Evolutionary conservation across 2,113 vertebrate species (phyloP).

Genomic region (Erythrolamprus reginae): DNA sequence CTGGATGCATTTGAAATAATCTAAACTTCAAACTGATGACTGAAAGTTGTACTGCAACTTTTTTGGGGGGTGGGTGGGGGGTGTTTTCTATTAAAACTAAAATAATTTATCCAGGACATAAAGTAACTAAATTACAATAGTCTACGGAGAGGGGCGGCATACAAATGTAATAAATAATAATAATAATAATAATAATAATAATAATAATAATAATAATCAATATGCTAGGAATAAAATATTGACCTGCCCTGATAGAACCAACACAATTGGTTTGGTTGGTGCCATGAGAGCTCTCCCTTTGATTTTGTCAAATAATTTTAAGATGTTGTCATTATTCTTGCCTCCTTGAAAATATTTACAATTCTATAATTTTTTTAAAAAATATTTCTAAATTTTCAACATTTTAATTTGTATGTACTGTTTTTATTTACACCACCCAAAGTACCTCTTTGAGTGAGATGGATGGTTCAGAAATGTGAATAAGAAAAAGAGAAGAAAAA

Average conservation of each 20-base stretch:
- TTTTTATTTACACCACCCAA: too few species aligned
- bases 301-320: neutral
- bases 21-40: neutral
- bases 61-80: conserved; percentile 20
- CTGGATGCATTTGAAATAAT: neutral
- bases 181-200: too few species aligned
- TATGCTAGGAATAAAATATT: conserved; percentile 48
- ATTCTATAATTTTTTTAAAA: too few species aligned
- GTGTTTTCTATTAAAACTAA: conserved; percentile 45
- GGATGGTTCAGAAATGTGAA: neutral
- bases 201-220: too few species aligned
- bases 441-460: too few species aligned
- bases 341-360: too few species aligned
- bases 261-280: neutral
- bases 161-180: too few species aligned
- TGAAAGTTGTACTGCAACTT: conserved; percentile 6
- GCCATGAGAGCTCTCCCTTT: neutral
- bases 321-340: too few species aligned
- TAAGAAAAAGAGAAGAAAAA: conserved; percentile 6
- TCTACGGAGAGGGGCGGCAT: too few species aligned
- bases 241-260: neutral
- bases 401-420: too few species aligned
- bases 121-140: conserved; percentile 43
- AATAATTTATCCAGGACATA: conserved; percentile 52
- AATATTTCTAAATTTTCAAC: too few species aligned